phyloP scores from a whole-genome alignment of 2,113 vertebrate species.

The Podarcis muralis region DNA sequence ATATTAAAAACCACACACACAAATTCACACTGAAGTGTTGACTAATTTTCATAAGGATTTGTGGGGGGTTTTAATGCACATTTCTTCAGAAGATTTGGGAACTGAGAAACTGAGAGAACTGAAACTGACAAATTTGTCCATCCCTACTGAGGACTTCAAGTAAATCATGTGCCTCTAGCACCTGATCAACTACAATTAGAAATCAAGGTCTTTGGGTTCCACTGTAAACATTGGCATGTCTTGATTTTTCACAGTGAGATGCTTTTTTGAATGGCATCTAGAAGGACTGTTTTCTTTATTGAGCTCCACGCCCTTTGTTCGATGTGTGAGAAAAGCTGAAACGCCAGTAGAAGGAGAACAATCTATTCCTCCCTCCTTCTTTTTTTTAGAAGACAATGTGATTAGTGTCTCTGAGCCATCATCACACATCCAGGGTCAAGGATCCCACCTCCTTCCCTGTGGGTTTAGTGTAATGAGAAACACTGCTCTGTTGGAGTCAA shows the following conservation, averaged over 20 bases:
- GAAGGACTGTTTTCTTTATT: not conserved
- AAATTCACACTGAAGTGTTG: too few species aligned
- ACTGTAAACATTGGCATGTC: not conserved
- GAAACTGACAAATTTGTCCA: too few species aligned
- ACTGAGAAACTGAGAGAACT: too few species aligned
- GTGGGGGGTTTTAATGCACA: too few species aligned
- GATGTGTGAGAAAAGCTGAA: not conserved
- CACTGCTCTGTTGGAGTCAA: not conserved
- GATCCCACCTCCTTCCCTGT: not conserved
- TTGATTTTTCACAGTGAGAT: not conserved
- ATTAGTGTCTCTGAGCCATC: not conserved
- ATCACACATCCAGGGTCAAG: too few species aligned
- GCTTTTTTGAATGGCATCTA: not conserved
- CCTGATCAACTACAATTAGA: not conserved
- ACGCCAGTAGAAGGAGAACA: not conserved
- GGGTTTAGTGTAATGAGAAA: not conserved
- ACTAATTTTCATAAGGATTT: too few species aligned
- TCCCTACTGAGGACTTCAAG: too few species aligned
- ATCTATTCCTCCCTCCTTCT: not conserved
- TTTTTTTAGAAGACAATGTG: not conserved
- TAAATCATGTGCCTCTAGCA: not conserved
- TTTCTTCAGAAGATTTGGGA: too few species aligned
- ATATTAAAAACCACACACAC: too few species aligned
- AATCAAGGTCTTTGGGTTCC: not conserved
- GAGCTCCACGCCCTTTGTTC: not conserved